These are phyloP conservation scores for Nicator chloris DNA, from an alignment of 2,113 vertebrate species.

Conservation along the genomic window DNA sequence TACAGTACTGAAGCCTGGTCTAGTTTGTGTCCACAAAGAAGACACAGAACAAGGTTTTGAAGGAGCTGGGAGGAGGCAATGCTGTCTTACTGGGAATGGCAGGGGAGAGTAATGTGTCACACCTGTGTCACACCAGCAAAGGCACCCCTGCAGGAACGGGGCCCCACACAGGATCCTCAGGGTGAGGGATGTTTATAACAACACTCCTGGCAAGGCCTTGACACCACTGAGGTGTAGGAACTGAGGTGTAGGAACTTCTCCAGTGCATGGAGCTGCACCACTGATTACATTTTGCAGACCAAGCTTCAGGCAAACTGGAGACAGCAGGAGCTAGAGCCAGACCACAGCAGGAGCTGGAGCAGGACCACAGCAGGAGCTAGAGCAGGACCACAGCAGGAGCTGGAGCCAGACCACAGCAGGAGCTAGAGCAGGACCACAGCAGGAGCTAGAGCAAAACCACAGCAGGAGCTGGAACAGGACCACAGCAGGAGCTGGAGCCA, in stretches of 20 bases:
- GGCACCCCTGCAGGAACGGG: background rate
- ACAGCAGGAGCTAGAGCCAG: background rate
- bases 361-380: background rate
- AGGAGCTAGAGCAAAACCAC: background rate
- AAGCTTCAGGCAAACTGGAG: background rate
- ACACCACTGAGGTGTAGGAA: background rate
- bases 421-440: too few relatives aligned
- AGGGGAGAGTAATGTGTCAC: background rate
- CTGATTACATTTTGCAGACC: background rate
- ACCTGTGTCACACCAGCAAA: background rate
- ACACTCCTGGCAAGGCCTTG: background rate
- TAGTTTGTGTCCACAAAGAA: background rate
- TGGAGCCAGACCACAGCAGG: background rate
- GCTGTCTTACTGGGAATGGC: background rate
- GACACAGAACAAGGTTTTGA: background rate
- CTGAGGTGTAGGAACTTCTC: too few relatives aligned
- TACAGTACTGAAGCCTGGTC: background rate
- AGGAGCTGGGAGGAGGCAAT: background rate
- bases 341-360: too few relatives aligned
- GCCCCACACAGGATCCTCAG: background rate
- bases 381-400: background rate
- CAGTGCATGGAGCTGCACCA: background rate
- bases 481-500: background rate
- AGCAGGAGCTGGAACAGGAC: too few relatives aligned
- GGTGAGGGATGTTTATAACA: background rate